phyloP scores from a whole-genome alignment of 1,140 invertebrate genomes.

The Bombus balteatus region DNA sequence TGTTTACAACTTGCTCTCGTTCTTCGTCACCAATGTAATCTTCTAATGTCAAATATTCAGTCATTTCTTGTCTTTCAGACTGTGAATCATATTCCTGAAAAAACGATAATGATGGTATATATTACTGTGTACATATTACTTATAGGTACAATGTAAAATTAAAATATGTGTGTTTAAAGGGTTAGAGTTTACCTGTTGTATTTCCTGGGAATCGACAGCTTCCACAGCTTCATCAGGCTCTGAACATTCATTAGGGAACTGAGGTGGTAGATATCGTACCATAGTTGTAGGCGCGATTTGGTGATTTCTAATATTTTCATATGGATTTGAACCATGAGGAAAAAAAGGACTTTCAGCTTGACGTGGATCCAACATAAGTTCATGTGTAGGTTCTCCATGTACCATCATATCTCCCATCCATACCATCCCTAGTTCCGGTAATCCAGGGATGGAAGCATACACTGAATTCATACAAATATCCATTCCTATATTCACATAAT shows the following conservation, averaged over 20 bases:
- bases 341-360: constrained; percentile 84
- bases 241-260: constrained; percentile 78
- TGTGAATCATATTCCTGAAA: constrained; percentile 76
- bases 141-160: neutral
- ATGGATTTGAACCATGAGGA: constrained; percentile 83
- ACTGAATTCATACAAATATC: constrained; percentile 80
- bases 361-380: constrained; percentile 84
- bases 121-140: neutral
- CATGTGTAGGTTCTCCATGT: constrained; percentile 83
- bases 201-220: constrained; percentile 76
- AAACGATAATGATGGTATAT: constrained; percentile 1
- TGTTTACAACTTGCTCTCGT: constrained; percentile 82
- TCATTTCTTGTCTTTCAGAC: constrained; percentile 75
- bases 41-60: constrained; percentile 78
- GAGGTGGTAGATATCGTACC: constrained; percentile 80
- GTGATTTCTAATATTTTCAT: constrained; percentile 84
- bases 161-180: neutral
- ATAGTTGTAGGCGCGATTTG: constrained; percentile 82
- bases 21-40: constrained; percentile 81
- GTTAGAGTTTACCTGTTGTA: constrained; percentile 74
- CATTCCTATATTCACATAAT: constrained; percentile 67
- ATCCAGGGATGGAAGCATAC: constrained; percentile 83
- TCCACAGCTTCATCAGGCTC: constrained; percentile 81
- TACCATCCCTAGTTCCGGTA: constrained; percentile 87
- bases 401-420: constrained; percentile 88